Base-by-base conservation (phyloP, 2,888 invertebrate genomes). In the Trissoscelio sp. region DNA sequence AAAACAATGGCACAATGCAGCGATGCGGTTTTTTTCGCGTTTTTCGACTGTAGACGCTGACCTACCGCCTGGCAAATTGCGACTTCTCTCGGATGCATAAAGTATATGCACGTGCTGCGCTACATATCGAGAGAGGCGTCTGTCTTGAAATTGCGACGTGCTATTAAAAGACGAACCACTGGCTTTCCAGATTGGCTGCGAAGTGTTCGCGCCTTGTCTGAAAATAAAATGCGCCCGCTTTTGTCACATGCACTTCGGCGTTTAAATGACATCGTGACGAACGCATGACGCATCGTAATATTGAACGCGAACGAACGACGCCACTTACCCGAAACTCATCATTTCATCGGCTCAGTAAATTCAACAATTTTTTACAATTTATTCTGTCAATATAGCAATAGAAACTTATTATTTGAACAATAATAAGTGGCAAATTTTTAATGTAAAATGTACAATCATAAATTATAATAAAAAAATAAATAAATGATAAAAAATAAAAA, bases 151-250 rank as follows among this genome's bases (percentile, higher is more conserved):
- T 78, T 77, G 66, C 79, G 55, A 70, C 81, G 80, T 69, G 83
- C 87, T 87, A 87, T 87, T 87, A 87, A 87, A 87, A 87, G 87
- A 83, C 85, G 85, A 84, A 86, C 83, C 86, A 84, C 83, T 79
- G 84, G 79, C 83, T 87, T 84, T 85, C 83, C 84, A 85, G 83
- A 84, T 86, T 85, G 84, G 85, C 83, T 77, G 83, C 85, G 83
- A 83, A 85, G 84, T 83, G 85, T 86, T 85, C 60, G 81, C 80
- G 79, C 72, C 81, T 73, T 83, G 79, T 81, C 81, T 81, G 77
- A 80, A 80, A 82, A 82, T 82, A 82, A 83, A 80, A 83, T 83
- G 72, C 58, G 31, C 60, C 39, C 70, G 67, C 66, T 74, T 74
- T 78, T 82, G 70, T 70, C 70, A 62, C 81, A 66, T 51, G 60